Evolutionary conservation across 2,888 invertebrate genomes (phyloP).

Genomic region (Catocala fraxini): DNA sequence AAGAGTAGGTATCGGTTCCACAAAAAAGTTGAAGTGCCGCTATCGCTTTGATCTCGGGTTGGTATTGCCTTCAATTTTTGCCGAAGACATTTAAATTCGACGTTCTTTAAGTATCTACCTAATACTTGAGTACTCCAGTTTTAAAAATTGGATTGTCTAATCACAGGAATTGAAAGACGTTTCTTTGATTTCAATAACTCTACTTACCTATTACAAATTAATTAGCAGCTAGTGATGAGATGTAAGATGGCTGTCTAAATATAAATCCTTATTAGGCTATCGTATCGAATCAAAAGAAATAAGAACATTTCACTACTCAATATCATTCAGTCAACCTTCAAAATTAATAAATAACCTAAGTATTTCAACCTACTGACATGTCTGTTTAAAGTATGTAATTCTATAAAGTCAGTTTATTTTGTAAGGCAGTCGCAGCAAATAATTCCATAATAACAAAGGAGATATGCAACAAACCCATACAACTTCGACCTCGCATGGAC

Average conservation of each 20-base stretch:
- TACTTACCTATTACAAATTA: constrained; percentile 25
- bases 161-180: constrained; percentile 42
- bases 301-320: too few species aligned
- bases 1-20: constrained; percentile 70
- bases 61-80: constrained; percentile 66
- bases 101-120: constrained; percentile 56
- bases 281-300: neutral
- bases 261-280: neutral
- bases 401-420: constrained; percentile 28
- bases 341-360: neutral
- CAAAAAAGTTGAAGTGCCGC: constrained; percentile 67
- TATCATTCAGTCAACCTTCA: too few species aligned
- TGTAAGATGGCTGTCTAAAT: neutral
- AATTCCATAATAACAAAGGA: constrained; percentile 9
- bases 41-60: constrained; percentile 70
- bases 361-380: neutral
- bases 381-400: constrained; percentile 27
- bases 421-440: constrained; percentile 10
- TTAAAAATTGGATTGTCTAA: constrained; percentile 62
- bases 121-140: constrained; percentile 53
- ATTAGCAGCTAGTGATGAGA: constrained; percentile 1
- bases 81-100: constrained; percentile 65
- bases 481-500: too few species aligned
- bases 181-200: constrained; percentile 39
- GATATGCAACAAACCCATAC: too few species aligned